phyloP scores from a whole-genome alignment of 2,888 invertebrate genomes.

The Phyllotreta striolata region DNA sequence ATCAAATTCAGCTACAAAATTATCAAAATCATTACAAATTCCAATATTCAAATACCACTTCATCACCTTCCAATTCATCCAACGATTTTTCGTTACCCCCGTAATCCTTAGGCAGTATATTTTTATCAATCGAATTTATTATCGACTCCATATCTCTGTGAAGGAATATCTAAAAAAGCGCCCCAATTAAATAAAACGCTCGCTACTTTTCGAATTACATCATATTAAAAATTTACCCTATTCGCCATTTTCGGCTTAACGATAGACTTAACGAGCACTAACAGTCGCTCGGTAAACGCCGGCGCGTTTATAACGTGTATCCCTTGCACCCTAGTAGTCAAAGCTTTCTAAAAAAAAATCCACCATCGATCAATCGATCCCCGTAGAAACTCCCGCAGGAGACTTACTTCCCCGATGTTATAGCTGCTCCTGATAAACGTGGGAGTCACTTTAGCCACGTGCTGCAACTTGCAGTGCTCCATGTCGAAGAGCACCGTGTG shows the following conservation, averaged over 20 bases:
- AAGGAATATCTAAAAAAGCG: constrained; percentile 38
- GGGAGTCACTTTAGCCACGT: constrained; percentile 37
- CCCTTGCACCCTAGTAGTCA: constrained; percentile 27
- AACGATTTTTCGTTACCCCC: constrained; percentile 44
- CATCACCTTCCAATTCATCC: constrained; percentile 41
- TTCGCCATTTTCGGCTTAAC: constrained; percentile 32
- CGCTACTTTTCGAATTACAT: too few relatives aligned
- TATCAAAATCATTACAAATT: constrained; percentile 2
- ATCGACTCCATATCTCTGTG: constrained; percentile 38
- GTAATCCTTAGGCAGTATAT: constrained; percentile 46
- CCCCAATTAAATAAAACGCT: too few relatives aligned
- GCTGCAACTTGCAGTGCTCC: constrained; percentile 29
- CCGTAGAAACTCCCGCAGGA: not conserved
- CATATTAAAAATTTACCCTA: constrained; percentile 31
- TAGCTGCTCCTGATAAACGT: constrained; percentile 31
- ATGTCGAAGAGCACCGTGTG: constrained; percentile 37
- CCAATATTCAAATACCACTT: not conserved
- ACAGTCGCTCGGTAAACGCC: constrained; percentile 25
- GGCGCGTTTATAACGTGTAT: constrained; percentile 37
- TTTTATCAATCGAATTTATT: constrained; percentile 42
- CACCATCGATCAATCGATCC: not conserved
- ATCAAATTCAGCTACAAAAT: constrained; percentile 24
- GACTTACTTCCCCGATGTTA: constrained; percentile 37
- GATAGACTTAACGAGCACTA: constrained; percentile 31
- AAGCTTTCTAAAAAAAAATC: constrained; percentile 25